phyloP scores from a whole-genome alignment of 2,113 vertebrate species.

The Siphamia tubifer region DNA sequence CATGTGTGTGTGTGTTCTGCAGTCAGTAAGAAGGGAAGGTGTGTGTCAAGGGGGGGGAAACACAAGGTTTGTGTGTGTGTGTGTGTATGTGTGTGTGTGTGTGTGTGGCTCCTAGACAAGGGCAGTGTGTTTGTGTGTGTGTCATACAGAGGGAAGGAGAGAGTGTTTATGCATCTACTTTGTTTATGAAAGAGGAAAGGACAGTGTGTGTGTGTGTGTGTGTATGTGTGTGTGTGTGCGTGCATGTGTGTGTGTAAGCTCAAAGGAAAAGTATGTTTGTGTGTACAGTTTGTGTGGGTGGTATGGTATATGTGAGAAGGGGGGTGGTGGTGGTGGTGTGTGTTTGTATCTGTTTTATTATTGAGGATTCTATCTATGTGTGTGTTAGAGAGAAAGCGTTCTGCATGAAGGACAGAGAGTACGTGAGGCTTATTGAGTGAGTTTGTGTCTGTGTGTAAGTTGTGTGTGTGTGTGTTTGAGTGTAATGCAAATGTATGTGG shows the following conservation, averaged over 20 bases:
- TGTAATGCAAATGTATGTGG: conserved; percentile 6
- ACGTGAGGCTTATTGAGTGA: conserved; percentile 43
- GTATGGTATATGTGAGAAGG: conserved; percentile 60
- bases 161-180: conserved; percentile 84
- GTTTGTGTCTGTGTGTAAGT: conserved; percentile 35
- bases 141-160: conserved; percentile 71
- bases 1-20: conserved; percentile 46
- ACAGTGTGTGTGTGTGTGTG: conserved; percentile 56
- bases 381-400: conserved; percentile 36
- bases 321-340: conserved; percentile 21
- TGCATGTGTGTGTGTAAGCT: conserved; percentile 19
- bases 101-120: conserved; percentile 59
- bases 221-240: conserved; percentile 28
- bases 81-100: conserved; percentile 26
- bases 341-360: conserved; percentile 66
- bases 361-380: conserved; percentile 48
- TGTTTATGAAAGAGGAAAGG: conserved; percentile 83
- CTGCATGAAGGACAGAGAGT: conserved; percentile 55
- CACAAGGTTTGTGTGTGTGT: conserved; percentile 66
- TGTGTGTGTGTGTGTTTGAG: conserved; percentile 15
- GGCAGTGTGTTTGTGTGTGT: conserved; percentile 69
- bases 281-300: conserved; percentile 60
- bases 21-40: conserved; percentile 72
- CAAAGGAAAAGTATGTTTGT: conserved; percentile 43
- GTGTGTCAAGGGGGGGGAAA: conserved; percentile 68